Base-by-base conservation (phyloP, 1,140 invertebrate species). In the Chrysomallon squamiferum region DNA sequence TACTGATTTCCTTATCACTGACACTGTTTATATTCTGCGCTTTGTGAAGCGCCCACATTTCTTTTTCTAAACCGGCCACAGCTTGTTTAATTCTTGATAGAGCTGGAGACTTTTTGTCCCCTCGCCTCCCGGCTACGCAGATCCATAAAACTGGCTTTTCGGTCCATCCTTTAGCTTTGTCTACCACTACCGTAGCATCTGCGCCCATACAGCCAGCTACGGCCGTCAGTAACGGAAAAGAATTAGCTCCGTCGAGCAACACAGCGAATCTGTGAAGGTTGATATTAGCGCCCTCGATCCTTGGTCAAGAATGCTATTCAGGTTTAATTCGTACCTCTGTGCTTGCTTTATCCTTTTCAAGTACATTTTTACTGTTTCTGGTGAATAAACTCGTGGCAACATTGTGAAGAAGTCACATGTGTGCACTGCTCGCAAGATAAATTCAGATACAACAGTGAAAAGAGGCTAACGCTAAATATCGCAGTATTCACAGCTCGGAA, bases 161-260 rank as follows among this genome's bases (percentile, higher is more conserved):
- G 35, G 54, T 27, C 63, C 63, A 65, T 38, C 35, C 35, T 38
- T 38, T 38, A 52, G 57, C 57, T 35, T 38, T 18, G 43, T 65
- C 57, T 27, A 65, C 49, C 30, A 58, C 47, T 3, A 65, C 45
- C 11, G 30, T 59, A 35, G 63, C 47, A 30, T 38, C 54, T 38
- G 63, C 35, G 22, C 63, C 63, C 63, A 65, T 65, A 45, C 54
- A 65, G 58, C 41, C 43, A 27, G 63, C 56, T 58, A 59, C 54
- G 38, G 63, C 47, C 13, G 47, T 52, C 27, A 65, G 25, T 56
- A 65, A 35, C n/a, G 63, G 63, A 65, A 65, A 30, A 65, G 32
- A 29, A 65, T 47, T 18, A 59, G 30, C 35, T 65, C 63, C 33
- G 29, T 43, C 29, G 63, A 45, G 59, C 63, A 65, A 4, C 35